Base-by-base conservation (phyloP, 2,113 vertebrate species). In the Sylvietta virens region DNA sequence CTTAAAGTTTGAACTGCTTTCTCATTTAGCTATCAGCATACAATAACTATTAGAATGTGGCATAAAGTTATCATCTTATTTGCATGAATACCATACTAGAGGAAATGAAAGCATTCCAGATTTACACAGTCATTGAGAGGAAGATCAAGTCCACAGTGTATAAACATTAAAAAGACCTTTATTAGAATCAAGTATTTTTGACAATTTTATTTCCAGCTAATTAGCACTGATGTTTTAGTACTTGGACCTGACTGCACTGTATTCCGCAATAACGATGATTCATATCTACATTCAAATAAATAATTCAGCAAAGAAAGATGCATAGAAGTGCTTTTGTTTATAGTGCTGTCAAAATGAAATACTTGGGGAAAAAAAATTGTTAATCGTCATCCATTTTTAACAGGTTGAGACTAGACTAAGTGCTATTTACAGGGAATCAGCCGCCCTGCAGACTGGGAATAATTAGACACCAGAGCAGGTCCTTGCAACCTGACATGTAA, bases 121-220 rank as follows among this genome's bases (percentile, higher is more conserved):
- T 95, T 88, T 92, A 94, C 71, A 74, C 26, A 88, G 72, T 48
- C 44, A 57, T 42, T 65, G 72, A 77, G 64, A 95, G n/a, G 72
- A 93, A 94, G 77, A 93, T 83, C 67, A 91, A 88, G 80, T 51
- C 81, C 45, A 80, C 28, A 77, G 57, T 77, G 60, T 86, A 94
- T 74, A 81, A 93, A 94, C 81, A 95, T 77, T 91, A 91, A 92
- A 73, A 83, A 82, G 47, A 66, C 35, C 58, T 48, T 97, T 96
- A 97, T 97, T 95, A 97, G 81, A 73, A 95, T 89, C 86, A 95
- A 95, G 77, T 31, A 33, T 96, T 96, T 97, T 80, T 93, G 61
- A 94, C 95, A 95, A 97, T 94, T 97, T 91, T 94, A 97, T 96
- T 98, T 97, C 88, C 94, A 91, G 95, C 83, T 97, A 97, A 98